phyloP scores from a whole-genome alignment of 1,140 invertebrate species.

The Drosophila neocordata region DNA sequence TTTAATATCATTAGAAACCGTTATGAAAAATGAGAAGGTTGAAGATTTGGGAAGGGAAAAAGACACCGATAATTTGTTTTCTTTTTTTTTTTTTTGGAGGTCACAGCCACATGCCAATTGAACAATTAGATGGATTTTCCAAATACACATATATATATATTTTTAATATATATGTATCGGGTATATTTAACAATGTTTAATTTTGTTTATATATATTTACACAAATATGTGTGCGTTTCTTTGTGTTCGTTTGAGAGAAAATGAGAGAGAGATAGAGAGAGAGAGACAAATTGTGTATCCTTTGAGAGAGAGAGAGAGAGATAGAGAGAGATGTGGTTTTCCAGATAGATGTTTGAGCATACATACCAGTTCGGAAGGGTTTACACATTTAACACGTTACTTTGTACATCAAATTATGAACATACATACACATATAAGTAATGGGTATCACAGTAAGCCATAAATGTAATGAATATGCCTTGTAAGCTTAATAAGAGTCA shows the following conservation, averaged over 20 bases:
- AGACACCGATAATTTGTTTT: slow-evolving; percentile 51
- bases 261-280: slow-evolving; percentile 28
- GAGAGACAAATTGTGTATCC: slow-evolving; percentile 30
- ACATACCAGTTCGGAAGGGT: slow-evolving; percentile 77
- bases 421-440: slow-evolving; percentile 28
- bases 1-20: background rate
- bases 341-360: slow-evolving; percentile 62
- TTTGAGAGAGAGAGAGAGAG: slow-evolving; percentile 20
- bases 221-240: slow-evolving; percentile 46
- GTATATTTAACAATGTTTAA: slow-evolving; percentile 36
- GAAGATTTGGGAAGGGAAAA: slow-evolving; percentile 3
- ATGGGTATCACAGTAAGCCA: slow-evolving; percentile 6
- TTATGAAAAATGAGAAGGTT: background rate
- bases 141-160: slow-evolving; percentile 35
- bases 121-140: slow-evolving; percentile 71
- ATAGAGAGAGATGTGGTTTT: slow-evolving; percentile 32
- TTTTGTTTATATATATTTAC: slow-evolving; percentile 62
- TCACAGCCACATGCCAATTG: slow-evolving; percentile 77
- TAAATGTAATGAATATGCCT: background rate
- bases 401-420: slow-evolving; percentile 45
- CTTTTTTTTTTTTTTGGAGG: slow-evolving; percentile 32
- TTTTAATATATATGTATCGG: slow-evolving; percentile 18
- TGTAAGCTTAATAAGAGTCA: background rate
- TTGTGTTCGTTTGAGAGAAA: slow-evolving; percentile 16
- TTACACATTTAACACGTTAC: slow-evolving; percentile 66